Evolutionary conservation across 2,888 invertebrate genomes (phyloP), one percentile per base, ranked within the genome.

Genomic region (Megamerina dolium): DNA sequence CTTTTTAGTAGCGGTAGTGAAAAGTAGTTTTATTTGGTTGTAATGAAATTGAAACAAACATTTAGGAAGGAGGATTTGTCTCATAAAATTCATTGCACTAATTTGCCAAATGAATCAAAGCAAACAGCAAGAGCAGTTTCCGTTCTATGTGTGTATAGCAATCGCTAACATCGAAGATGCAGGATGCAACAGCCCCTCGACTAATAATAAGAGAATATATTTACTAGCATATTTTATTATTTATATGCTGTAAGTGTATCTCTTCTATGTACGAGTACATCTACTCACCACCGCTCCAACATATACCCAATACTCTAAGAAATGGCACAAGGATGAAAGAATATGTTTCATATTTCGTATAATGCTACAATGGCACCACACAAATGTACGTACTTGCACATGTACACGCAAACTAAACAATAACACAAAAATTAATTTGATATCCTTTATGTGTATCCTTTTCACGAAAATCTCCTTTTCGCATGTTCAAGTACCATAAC

Each of bases 391-490:
- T 23, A 23, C 23, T 23, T 10, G 6, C 10, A 23, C n/a, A n/a
- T n/a, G n/a, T n/a, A n/a, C n/a, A n/a, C n/a, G n/a, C n/a, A n/a
- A n/a, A n/a, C n/a, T n/a, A n/a, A n/a, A n/a, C n/a, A n/a, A n/a
- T n/a, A n/a, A 58, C 61, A 62, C 58, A 59, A 63, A 63, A 63
- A 64, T 64, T 66, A 66, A 66, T 65, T 64, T 65, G 53, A 64
- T 62, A 63, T 64, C 55, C 62, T 58, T n/a, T n/a, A n/a, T 50
- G 54, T 55, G 52, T 57, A 62, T 64, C 59, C 60, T 59, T 58
- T 57, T 52, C 36, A 38, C 43, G 50, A 52, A 53, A 48, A 43
- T 50, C 50, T 53, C 46, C 44, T 47, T 48, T 55, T 62, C 55
- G 57, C 63, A 59, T 64, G 61, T 51, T 56, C 46, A 52, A 45